Evolutionary conservation across 1,140 invertebrate genomes (phyloP).

Genomic region (Asbolus verrucosus): DNA sequence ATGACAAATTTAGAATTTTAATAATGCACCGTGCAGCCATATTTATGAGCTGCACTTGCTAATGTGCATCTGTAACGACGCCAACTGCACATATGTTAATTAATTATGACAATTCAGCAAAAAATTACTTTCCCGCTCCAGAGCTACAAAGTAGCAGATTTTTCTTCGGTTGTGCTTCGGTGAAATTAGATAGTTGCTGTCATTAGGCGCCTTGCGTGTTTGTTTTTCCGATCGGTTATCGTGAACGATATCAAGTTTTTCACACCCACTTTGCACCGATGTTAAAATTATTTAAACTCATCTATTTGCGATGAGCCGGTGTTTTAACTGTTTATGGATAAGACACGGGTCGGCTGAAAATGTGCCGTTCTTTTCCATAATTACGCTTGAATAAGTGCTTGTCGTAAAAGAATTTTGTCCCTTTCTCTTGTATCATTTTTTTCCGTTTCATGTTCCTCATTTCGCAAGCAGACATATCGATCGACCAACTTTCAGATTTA

Average conservation of each 20-base stretch:
- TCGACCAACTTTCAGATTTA: no score
- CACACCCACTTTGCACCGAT: conserved; percentile 18
- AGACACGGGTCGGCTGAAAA: no score
- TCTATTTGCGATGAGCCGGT: not conserved
- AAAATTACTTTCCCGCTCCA: no score
- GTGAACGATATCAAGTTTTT: conserved; percentile 25
- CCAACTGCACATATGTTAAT: not conserved
- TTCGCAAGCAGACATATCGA: no score
- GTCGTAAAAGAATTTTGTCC: no score
- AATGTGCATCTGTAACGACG: not conserved
- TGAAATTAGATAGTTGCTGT: conserved; percentile 30
- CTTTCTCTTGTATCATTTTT: not conserved
- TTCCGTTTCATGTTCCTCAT: not conserved
- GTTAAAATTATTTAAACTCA: conserved; percentile 14
- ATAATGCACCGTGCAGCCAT: not conserved
- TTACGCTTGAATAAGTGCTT: not conserved
- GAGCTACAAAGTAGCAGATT: not conserved
- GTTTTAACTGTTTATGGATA: not conserved
- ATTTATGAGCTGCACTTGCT: not conserved
- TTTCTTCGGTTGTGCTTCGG: not conserved
- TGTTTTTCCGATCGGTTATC: conserved; percentile 25
- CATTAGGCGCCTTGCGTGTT: conserved; percentile 24
- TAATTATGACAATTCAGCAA: conserved; percentile 7
- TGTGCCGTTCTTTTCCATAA: not conserved
- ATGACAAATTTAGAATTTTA: not conserved